Conservation (phyloP, 2,797 vertebrate genomes). For the Scarus forsteni region DNA sequence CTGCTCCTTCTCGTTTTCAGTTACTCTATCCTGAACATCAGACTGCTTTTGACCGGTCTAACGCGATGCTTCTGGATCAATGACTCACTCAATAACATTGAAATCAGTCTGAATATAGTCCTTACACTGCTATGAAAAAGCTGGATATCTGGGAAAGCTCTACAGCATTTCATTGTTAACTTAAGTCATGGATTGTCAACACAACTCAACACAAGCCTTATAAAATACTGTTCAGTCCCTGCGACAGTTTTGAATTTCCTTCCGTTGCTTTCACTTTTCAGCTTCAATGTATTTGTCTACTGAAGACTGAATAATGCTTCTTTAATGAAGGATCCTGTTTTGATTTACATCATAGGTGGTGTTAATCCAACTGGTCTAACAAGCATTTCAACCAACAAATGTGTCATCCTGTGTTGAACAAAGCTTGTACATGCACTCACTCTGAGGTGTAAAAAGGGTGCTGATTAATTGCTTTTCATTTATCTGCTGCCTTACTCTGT, state of each 20-base stretch:
- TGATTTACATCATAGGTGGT: background rate
- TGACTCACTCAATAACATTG: no score
- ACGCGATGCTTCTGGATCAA: no score
- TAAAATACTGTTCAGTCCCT: background rate
- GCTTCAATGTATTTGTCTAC: background rate
- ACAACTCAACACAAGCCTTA: background rate
- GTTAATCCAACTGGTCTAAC: conserved; percentile 16
- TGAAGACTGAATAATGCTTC: background rate
- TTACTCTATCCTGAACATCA: no score
- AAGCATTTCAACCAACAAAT: conserved; percentile 15
- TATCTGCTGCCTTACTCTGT: background rate
- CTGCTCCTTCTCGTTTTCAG: no score
- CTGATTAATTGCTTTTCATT: background rate
- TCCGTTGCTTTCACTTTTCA: background rate
- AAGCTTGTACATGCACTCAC: background rate
- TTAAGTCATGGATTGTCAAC: background rate
- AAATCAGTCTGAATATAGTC: no score
- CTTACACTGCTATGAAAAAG: background rate
- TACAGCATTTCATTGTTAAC: background rate
- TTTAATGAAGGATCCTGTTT: background rate
- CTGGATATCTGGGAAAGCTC: background rate
- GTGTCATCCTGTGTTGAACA: background rate
- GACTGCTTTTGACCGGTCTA: no score
- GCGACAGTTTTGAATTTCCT: background rate
- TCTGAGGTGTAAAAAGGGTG: background rate